Evolutionary conservation across 2,888 invertebrate genomes (phyloP).

Genomic region (Melanotus villosus): DNA sequence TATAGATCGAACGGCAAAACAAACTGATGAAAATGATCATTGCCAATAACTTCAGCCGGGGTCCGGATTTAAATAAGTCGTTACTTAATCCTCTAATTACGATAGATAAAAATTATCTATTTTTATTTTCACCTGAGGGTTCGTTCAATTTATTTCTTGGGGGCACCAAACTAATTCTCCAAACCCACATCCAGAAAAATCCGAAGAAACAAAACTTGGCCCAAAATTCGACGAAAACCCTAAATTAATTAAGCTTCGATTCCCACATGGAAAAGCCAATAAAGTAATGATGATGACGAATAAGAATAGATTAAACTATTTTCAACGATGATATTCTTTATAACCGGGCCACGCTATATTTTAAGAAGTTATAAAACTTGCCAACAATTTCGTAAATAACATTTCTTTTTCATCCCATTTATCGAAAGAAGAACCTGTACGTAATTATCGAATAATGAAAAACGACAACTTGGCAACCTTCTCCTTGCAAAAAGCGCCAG

Average conservation of each 20-base stretch:
- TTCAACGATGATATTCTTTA: conserved; percentile 41
- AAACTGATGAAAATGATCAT: conserved; percentile 46
- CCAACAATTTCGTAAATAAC: conserved; percentile 39
- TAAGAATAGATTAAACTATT: conserved; percentile 33
- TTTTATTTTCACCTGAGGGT: conserved; percentile 11
- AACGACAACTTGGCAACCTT: no score
- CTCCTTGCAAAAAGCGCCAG: no score
- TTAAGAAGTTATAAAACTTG: conserved; percentile 37
- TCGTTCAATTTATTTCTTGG: no score
- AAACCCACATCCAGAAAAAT: no score
- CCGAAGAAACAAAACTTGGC: no score
- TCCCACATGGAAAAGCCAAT: no score
- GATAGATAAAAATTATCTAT: conserved; percentile 19
- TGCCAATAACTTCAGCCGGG: conserved; percentile 51
- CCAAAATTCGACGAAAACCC: no score
- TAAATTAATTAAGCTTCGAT: no score
- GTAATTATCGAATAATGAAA: no score
- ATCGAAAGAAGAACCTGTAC: conserved; percentile 11
- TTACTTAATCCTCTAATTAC: conserved; percentile 53
- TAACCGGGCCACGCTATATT: conserved; percentile 39
- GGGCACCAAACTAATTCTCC: no score
- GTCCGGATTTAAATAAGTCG: conserved; percentile 55
- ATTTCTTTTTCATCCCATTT: conserved; percentile 17
- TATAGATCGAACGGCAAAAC: conserved; percentile 48
- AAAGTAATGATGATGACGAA: not conserved